Percentiles rank a stretch among this genome's conserved stretches.
Evolutionary conservation across 2,113 vertebrate genomes (phyloP).

Genomic region (Lophochroa leadbeateri): DNA sequence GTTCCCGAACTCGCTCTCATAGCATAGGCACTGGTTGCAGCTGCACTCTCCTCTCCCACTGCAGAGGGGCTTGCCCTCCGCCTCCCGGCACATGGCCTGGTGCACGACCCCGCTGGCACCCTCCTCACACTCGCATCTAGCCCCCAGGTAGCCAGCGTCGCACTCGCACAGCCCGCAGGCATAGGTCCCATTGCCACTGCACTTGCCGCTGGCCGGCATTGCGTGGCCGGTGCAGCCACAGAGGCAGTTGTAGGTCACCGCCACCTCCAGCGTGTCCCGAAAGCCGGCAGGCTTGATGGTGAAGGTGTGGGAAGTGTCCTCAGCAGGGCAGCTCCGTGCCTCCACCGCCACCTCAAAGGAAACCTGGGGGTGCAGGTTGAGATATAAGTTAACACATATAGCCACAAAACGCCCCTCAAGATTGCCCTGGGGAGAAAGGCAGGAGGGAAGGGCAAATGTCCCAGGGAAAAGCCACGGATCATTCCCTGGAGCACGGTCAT

Average conservation of each 20-base stretch:
- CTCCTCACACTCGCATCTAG: slow-evolving; percentile 91
- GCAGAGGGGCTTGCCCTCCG: slow-evolving; percentile 91
- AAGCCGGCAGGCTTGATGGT: slow-evolving; percentile 93
- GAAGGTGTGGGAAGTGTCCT: slow-evolving; percentile 74
- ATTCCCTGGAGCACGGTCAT: fast-evolving
- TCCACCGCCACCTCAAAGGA: slow-evolving; percentile 92
- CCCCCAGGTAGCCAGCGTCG: slow-evolving; percentile 85
- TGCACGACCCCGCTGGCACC: slow-evolving; percentile 78
- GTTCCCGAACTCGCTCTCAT: slow-evolving; percentile 93
- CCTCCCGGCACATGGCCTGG: slow-evolving; percentile 85
- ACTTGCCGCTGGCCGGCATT: slow-evolving; percentile 79
- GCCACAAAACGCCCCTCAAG: fast-evolving
- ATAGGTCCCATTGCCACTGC: slow-evolving; percentile 87
- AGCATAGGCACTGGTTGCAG: slow-evolving; percentile 96
- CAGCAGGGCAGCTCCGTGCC: slow-evolving; percentile 82
- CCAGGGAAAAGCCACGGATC: not conserved
- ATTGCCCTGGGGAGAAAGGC: not conserved
- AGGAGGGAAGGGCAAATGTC: not conserved
- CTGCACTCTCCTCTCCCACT: slow-evolving; percentile 93
- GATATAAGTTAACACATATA: fast-evolving
- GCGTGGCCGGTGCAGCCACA: slow-evolving; percentile 79
- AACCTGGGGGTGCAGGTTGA: slow-evolving; percentile 38
- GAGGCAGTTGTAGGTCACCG: slow-evolving; percentile 84
- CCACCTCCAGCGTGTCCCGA: slow-evolving; percentile 88
- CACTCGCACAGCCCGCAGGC: slow-evolving; percentile 88